Evolutionary conservation across 2,113 vertebrate genomes (phyloP).

Genomic region (Odobenus rosmarus): DNA sequence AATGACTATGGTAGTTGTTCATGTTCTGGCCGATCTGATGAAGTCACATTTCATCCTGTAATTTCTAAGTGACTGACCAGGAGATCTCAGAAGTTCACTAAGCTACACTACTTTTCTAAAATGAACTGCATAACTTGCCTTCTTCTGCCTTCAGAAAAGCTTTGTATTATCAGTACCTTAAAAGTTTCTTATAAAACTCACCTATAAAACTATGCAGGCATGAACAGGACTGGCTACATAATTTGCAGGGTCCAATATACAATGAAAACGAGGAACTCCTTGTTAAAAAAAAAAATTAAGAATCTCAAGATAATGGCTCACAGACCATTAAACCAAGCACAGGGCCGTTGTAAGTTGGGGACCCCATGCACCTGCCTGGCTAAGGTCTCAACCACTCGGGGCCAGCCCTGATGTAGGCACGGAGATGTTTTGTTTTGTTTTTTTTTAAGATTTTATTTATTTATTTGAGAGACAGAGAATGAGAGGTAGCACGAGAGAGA

Average conservation of each 20-base stretch:
- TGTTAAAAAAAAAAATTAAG: not conserved
- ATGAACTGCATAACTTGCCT: not conserved
- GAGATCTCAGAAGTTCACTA: not conserved
- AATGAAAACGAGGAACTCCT: not conserved
- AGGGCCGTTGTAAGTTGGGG: fast-evolving
- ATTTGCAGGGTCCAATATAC: not conserved
- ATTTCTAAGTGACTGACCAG: not conserved
- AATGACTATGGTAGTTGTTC: conserved; percentile 63
- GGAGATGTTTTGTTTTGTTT: not conserved
- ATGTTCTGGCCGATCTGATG: not conserved
- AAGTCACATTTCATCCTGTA: not conserved
- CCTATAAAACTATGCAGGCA: not conserved
- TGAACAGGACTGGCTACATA: not conserved
- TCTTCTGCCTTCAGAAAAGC: not conserved
- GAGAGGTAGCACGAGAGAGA: too few species aligned
- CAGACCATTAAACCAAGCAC: not conserved
- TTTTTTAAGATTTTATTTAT: too few species aligned
- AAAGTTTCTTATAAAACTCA: not conserved
- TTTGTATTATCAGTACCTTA: not conserved
- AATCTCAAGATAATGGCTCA: not conserved
- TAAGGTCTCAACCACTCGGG: fast-evolving
- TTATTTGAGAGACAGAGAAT: too few species aligned
- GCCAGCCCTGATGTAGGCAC: not conserved
- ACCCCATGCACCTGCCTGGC: fast-evolving
- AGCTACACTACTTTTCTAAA: not conserved